Conservation (phyloP, 2,113 vertebrate genomes). For the Rutilus rutilus region DNA sequence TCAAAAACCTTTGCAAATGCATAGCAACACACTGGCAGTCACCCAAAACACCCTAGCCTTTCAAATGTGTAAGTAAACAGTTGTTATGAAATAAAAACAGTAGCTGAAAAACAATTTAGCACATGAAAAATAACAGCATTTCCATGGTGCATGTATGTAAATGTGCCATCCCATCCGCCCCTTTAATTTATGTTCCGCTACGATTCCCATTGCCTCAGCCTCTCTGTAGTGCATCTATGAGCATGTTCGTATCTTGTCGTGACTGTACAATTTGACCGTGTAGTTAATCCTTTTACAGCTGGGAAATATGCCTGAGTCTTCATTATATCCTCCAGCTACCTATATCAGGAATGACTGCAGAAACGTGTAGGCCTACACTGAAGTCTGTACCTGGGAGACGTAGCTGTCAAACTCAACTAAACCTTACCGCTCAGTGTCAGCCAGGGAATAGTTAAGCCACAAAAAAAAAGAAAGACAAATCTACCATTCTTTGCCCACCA, state of each 20-base stretch:
- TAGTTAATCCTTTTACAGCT: constrained; percentile 26
- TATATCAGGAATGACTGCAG: constrained; percentile 26
- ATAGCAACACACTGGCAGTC: no score
- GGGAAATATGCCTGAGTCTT: constrained; percentile 11
- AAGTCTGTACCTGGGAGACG: constrained; percentile 18
- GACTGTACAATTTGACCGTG: constrained; percentile 1
- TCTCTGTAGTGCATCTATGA: neutral
- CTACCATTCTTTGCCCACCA: neutral
- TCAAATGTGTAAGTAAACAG: neutral
- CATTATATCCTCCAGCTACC: neutral
- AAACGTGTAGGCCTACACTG: constrained; percentile 33
- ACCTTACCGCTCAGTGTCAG: neutral
- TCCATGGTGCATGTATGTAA: neutral
- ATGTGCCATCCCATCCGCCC: constrained; percentile 2
- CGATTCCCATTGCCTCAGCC: neutral
- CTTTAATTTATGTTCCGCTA: neutral
- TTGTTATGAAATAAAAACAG: neutral
- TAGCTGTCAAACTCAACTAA: constrained; percentile 12
- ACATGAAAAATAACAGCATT: neutral
- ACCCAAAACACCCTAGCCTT: neutral
- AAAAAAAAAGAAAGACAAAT: neutral
- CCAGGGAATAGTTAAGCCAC: neutral
- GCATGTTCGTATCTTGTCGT: constrained; percentile 35
- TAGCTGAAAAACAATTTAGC: neutral
- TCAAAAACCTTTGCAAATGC: no score